Conservation (phyloP, 2,113 vertebrate species). For the Delphinapterus leucas region DNA sequence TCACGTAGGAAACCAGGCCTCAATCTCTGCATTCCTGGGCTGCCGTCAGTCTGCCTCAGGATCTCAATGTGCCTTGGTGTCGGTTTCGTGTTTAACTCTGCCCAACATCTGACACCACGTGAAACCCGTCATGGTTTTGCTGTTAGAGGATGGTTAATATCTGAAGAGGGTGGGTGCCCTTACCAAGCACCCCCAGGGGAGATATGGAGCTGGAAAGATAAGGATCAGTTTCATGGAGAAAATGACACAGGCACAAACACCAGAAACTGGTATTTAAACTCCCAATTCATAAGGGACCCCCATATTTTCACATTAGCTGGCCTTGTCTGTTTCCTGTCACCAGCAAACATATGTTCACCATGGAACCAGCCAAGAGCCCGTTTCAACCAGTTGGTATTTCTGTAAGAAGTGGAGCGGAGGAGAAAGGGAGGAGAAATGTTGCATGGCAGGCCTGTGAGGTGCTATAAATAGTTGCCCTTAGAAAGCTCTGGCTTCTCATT, state of each 20-base stretch:
- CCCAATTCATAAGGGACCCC: slow-evolving; percentile 26
- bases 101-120: not conserved
- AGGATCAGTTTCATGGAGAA: not conserved
- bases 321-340: slow-evolving; percentile 55
- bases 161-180: not conserved
- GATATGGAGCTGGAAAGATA: not conserved
- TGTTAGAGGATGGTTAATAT: not conserved
- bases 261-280: slow-evolving; percentile 60
- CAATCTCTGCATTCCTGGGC: slow-evolving; percentile 26
- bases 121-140: not conserved
- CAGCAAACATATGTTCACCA: slow-evolving; percentile 62
- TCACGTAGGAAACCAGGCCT: not conserved
- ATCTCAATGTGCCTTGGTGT: not conserved
- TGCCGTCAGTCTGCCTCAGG: slow-evolving; percentile 13
- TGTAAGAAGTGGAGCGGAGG: slow-evolving; percentile 31
- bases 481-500: slow-evolving; percentile 4
- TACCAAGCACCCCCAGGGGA: not conserved
- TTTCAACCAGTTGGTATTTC: slow-evolving; percentile 64
- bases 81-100: slow-evolving; percentile 60
- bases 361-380: slow-evolving; percentile 40
- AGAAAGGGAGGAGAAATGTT: not conserved
- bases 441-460: not conserved
- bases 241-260: slow-evolving; percentile 11
- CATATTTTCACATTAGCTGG: slow-evolving; percentile 32
- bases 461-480: slow-evolving; percentile 18